These are phyloP conservation scores for Chirona hameri DNA, from an alignment of 2,888 invertebrate species.

Conservation along the genomic window DNA sequence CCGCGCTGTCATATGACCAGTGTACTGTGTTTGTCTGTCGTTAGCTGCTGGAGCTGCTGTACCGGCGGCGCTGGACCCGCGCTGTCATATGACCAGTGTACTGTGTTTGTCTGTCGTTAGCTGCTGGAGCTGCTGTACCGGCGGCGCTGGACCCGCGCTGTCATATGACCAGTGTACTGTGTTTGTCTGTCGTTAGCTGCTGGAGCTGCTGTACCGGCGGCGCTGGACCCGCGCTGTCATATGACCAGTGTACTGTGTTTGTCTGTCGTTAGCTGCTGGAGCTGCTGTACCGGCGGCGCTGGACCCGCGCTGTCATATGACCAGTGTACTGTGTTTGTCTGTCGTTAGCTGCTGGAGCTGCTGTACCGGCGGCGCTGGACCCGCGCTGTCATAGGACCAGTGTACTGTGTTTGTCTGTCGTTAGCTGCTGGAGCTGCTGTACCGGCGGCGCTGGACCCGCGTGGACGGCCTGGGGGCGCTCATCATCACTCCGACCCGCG, in stretches of 20 bases:
- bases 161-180: too few relatives aligned
- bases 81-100: too few relatives aligned
- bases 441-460: slow-evolving; percentile 79
- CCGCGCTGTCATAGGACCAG: slow-evolving; percentile 45
- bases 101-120: not conserved
- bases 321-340: not conserved
- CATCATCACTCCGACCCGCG: slow-evolving; percentile 94
- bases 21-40: not conserved
- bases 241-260: not conserved
- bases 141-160: not conserved
- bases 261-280: too few relatives aligned
- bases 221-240: not conserved
- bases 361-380: slow-evolving; percentile 85
- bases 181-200: not conserved
- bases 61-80: not conserved
- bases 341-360: slow-evolving; percentile 43
- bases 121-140: not conserved
- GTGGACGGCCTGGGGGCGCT: slow-evolving; percentile 89
- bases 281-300: slow-evolving; percentile 1
- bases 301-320: not conserved
- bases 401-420: slow-evolving; percentile 29
- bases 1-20: too few relatives aligned
- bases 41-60: not conserved
- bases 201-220: not conserved
- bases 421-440: slow-evolving; percentile 69